phyloP scores from a whole-genome alignment of 2,113 vertebrate species.

The Phyllostomus discolor region DNA sequence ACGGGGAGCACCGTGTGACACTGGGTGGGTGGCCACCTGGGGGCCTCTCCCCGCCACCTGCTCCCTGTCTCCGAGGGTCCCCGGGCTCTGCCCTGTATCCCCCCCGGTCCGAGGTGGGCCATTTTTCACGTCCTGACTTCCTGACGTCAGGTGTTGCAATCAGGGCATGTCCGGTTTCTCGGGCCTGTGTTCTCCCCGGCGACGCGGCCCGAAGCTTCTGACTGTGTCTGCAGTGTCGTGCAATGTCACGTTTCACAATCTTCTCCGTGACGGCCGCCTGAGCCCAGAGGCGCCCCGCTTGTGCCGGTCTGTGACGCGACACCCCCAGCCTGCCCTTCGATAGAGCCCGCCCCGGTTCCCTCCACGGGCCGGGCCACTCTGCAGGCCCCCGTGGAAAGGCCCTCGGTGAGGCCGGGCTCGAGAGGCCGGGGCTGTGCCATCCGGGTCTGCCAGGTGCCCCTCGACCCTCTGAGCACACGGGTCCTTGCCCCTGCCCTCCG shows the following conservation, averaged over 20 bases:
- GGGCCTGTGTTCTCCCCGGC: accelerated
- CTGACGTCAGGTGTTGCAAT: accelerated
- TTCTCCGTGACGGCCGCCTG: background rate
- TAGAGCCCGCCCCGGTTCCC: background rate
- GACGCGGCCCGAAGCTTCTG: accelerated
- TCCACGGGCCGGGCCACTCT: accelerated
- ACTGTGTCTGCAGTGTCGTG: accelerated
- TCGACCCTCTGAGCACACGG: accelerated
- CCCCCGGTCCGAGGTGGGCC: accelerated
- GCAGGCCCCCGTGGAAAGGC: background rate
- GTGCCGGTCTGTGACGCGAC: accelerated
- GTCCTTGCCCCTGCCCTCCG: background rate
- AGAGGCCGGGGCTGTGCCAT: accelerated
- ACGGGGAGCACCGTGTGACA: accelerated
- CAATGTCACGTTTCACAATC: accelerated
- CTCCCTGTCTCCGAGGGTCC: background rate
- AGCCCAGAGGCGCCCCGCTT: background rate
- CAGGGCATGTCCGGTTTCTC: accelerated
- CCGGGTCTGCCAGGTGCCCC: accelerated
- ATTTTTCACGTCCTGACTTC: background rate
- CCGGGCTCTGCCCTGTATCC: background rate
- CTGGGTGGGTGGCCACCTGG: accelerated
- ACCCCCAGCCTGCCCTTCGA: no score
- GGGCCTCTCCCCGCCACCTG: background rate
- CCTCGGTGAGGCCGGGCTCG: no score